Evolutionary conservation across 2,113 vertebrate species (phyloP).

Genomic region (Pelvicachromis taeniatus): DNA sequence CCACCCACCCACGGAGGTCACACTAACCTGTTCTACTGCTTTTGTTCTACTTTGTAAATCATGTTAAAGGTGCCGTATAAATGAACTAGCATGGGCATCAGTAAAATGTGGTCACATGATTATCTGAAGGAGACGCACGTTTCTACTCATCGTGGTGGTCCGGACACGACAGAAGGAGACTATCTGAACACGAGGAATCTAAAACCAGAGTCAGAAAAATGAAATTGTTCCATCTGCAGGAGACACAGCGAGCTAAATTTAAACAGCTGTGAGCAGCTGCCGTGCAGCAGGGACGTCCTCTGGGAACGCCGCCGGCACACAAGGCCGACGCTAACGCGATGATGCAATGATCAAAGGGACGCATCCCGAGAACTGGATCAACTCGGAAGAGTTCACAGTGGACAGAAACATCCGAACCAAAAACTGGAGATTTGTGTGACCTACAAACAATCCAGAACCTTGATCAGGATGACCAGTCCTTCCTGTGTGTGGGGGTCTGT

Average conservation of each 20-base stretch:
- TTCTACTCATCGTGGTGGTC: neutral
- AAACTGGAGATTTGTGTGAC: neutral
- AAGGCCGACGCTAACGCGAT: neutral
- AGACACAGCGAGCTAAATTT: neutral
- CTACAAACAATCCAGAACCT: conserved; percentile 1
- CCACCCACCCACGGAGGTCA: neutral
- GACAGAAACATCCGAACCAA: neutral
- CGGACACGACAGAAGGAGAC: neutral
- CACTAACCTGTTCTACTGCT: neutral
- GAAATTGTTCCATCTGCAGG: neutral
- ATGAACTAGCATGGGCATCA: neutral
- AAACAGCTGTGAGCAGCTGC: neutral
- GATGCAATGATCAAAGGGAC: neutral
- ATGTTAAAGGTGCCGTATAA: neutral
- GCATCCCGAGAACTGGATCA: neutral
- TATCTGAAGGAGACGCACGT: neutral
- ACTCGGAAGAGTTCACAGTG: neutral
- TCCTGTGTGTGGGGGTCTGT: conserved; percentile 85
- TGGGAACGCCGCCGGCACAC: neutral
- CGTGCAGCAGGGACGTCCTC: neutral
- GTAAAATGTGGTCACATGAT: neutral
- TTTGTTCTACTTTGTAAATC: neutral
- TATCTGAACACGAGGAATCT: neutral
- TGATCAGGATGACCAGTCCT: conserved; percentile 78
- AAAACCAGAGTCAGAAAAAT: neutral